phyloP scores from a whole-genome alignment of 2,113 vertebrate genomes.

The Pygoscelis adeliae region DNA sequence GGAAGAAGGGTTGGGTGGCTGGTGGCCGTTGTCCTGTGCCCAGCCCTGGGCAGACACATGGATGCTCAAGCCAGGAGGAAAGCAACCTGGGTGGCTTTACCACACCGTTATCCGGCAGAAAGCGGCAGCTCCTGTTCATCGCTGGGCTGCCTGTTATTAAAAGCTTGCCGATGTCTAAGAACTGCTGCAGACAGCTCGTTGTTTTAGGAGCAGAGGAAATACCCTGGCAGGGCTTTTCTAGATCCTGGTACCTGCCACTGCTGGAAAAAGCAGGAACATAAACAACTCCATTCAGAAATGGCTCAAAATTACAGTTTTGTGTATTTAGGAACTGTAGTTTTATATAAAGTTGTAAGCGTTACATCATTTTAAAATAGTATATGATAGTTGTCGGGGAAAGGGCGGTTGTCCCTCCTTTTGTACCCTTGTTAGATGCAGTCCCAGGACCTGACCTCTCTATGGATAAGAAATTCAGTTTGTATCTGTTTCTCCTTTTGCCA shows the following conservation, averaged over 20 bases:
- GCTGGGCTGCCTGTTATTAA: neutral
- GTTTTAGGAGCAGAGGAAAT: neutral
- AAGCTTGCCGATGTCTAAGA: neutral
- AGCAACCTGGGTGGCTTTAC: neutral
- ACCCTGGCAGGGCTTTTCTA: neutral
- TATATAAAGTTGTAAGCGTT: neutral
- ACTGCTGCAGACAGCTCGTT: neutral
- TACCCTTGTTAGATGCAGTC: neutral
- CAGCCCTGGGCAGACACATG: neutral
- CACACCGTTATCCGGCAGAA: neutral
- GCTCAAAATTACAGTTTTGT: neutral
- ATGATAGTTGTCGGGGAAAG: neutral
- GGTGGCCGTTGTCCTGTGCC: neutral
- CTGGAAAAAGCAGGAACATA: neutral
- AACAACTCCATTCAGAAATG: neutral
- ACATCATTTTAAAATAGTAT: neutral
- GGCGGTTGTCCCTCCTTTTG: neutral
- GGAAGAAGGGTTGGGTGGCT: neutral
- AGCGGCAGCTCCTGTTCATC: neutral
- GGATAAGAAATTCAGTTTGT: neutral
- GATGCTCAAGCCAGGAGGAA: neutral
- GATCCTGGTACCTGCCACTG: neutral
- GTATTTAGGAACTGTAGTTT: neutral
- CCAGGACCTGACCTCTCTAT: neutral
- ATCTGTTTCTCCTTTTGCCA: neutral